Evolutionary conservation across 2,888 invertebrate species (phyloP), one percentile per base, ranked within the genome.

Genomic region (Dermolepida albohirtum): DNA sequence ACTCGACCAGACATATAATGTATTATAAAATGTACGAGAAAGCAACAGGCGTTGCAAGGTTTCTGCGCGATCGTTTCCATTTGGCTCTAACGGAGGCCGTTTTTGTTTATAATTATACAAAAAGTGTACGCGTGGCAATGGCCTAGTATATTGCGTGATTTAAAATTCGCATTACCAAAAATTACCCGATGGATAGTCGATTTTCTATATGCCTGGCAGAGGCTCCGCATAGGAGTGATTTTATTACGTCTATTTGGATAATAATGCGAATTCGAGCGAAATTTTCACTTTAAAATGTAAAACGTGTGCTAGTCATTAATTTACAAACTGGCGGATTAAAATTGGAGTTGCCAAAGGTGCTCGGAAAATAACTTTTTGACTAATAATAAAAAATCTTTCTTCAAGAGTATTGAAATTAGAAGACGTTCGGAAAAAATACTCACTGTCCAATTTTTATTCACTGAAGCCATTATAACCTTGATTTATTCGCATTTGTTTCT

Each of bases 11-110:
- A 52, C 41, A 54, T 52, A 34, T 39, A 51, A 29, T 54, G 64
- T 49, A 27, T 44, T 41, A 41, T 67, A 64, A 39, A 67, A 50
- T 59, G 40, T 41, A 12, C 59, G 40, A 57, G 57, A 43, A 54
- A 43, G 12, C 41, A 44, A 29, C 50, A 50, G 14, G 63, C 63
- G 34, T 39, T 49, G 27, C 65, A 54, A 63, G 63, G 44, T 16
- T 14, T 34, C n/a, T 17, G 44, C 39, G 57, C 12, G 10, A 22
- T 27, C 43, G 16, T 11, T 34, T 39, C 29, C 14, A 49, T 27
- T 11, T 40, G 51, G n/a, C n/a, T 29, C 6, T 41, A 40, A n/a
- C 14, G 5, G 5, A 22, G 51, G 51, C 47, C 40, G 49, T 40
- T 16, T 22, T 12, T 64, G 41, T 41, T 51, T 22, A 64, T 11